phyloP scores from a whole-genome alignment of 2,888 invertebrate species.

The Pollenia labialis region DNA sequence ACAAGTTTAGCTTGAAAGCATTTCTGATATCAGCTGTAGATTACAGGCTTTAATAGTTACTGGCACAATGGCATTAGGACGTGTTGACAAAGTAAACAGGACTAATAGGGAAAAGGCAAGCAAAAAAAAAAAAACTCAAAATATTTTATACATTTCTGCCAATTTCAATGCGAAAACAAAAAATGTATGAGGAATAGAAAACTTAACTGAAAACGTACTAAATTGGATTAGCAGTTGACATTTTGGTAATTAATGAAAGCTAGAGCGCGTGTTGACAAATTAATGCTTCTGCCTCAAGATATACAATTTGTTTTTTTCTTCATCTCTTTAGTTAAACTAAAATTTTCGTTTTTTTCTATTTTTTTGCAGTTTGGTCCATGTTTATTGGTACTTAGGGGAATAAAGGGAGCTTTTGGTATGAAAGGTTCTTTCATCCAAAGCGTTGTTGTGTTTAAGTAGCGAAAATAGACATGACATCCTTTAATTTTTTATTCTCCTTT shows the following conservation, averaged over 20 bases:
- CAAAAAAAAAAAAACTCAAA: constrained; percentile 35
- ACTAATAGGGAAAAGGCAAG: constrained; percentile 76
- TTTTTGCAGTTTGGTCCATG: constrained; percentile 12
- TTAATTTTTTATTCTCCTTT: neutral
- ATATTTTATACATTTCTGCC: constrained; percentile 28
- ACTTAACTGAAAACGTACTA: constrained; percentile 76
- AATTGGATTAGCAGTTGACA: constrained; percentile 82
- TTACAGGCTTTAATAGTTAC: constrained; percentile 64
- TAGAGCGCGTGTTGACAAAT: constrained; percentile 76
- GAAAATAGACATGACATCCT: constrained; percentile 61
- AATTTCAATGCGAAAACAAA: constrained; percentile 76
- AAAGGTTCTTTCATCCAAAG: neutral
- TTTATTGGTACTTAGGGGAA: constrained; percentile 45
- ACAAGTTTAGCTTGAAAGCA: constrained; percentile 45
- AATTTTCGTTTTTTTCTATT: constrained; percentile 5
- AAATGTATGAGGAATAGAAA: neutral
- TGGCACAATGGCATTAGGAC: constrained; percentile 78
- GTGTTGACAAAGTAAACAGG: constrained; percentile 82
- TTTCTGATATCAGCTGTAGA: constrained; percentile 67
- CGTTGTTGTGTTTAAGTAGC: constrained; percentile 37
- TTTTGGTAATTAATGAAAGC: constrained; percentile 82
- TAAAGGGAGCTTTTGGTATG: constrained; percentile 29
- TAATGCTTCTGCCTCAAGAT: constrained; percentile 71
- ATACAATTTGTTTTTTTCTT: constrained; percentile 24
- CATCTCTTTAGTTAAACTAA: constrained; percentile 36